Base-by-base conservation (phyloP, 1,140 invertebrate species). In the Drosophila biarmipes region DNA sequence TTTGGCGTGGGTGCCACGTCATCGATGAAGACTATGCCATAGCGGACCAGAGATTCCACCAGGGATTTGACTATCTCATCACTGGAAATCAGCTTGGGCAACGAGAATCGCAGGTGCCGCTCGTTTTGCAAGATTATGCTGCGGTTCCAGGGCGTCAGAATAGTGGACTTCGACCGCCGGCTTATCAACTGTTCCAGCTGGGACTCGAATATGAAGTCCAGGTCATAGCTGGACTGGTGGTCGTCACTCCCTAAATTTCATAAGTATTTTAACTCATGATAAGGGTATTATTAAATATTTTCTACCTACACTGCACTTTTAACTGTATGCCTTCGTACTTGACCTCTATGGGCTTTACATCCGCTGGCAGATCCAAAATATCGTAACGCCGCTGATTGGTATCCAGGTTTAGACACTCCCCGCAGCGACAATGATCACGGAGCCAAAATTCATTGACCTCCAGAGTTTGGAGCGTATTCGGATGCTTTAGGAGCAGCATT, bases 21-120 rank as follows among this genome's bases (percentile, higher is more conserved):
- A 34, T 92, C 87, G 6, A 92, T 89, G 31, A 92, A 92, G 2
- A 85, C 75, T 38, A 92, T 74, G 42, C 91, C 91, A 29, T 82
- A 92, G 10, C 85, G 74, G 14, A 91, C 55, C 7, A 92, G 53
- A 6, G 84, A 64, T 6, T 72, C 24, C 1, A 92, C 58, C 21
- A 92, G 55, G 29, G 48, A 51, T 14, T 40, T 78, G 8, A 80
- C 78, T 37, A 67, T 52, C 6, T 72, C 66, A 54, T 89, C 79
- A 11, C 59, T 71, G 21, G 46, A 40, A n/a, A 89, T 58, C 40
- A 87, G 56, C 10, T 62, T 38, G 4, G 72, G 29, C 52, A 68
- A 19, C 2, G 71, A 48, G 59, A 89, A 87, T 15, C 82, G 73
- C 37, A 91, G 42, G 12, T 82, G 58, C 1, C 14, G 52, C 43